Conservation (phyloP, 2,888 invertebrate species). For the Caenorhabditis sulstoni region DNA sequence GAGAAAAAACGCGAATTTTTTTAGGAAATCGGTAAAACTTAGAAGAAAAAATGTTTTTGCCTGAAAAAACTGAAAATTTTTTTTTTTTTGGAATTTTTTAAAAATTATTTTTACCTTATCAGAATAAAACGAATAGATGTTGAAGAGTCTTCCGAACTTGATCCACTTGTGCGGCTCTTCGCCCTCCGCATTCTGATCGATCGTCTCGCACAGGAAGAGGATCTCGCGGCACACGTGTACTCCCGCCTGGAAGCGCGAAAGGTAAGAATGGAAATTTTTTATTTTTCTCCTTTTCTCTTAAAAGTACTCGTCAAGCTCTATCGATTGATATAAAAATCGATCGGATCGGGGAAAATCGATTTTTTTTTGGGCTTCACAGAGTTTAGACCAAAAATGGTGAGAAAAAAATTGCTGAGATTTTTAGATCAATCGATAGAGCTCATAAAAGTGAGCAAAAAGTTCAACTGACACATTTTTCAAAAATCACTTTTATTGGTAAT, state of each 20-base stretch:
- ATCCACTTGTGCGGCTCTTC: slow-evolving; percentile 82
- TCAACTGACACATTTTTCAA: neutral
- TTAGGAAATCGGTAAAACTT: too few species aligned
- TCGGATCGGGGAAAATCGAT: too few species aligned
- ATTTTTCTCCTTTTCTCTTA: too few species aligned
- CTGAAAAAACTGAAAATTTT: too few species aligned
- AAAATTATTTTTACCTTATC: slow-evolving; percentile 77
- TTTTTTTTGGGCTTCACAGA: too few species aligned
- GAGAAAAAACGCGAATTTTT: too few species aligned
- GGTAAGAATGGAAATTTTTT: too few species aligned
- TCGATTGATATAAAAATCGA: too few species aligned
- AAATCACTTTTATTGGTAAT: neutral
- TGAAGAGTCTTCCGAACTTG: slow-evolving; percentile 91
- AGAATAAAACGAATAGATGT: slow-evolving; percentile 74
- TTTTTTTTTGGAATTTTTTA: too few species aligned
- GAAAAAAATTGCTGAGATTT: neutral
- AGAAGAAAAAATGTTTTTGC: too few species aligned
- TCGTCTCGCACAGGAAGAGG: slow-evolving; percentile 92
- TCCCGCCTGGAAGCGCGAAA: slow-evolving; percentile 64
- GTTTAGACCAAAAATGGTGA: too few species aligned
- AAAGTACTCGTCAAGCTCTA: too few species aligned
- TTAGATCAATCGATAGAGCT: neutral
- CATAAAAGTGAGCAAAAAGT: neutral
- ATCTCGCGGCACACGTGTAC: slow-evolving; percentile 88
- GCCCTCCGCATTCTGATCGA: slow-evolving; percentile 84